Evolutionary conservation across 2,888 invertebrate genomes (phyloP), one percentile per base, ranked within the genome.

Genomic region (Drosophila kuntzei): DNA sequence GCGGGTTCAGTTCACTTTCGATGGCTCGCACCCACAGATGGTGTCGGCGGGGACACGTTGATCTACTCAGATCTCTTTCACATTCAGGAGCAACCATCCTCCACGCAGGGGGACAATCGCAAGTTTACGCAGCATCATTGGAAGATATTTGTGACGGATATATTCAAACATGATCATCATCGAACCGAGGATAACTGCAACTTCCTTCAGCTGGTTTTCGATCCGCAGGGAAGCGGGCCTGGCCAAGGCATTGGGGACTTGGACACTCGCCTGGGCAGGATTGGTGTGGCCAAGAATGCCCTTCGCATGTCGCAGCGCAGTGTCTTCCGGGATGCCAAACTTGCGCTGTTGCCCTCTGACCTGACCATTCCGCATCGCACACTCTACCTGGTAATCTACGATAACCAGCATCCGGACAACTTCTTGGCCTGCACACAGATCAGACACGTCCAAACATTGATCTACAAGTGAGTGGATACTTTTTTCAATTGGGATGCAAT

Each of bases 71-170:
- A 97, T 92, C 93, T 98, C 47, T 96, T 96, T 87, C 95, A 96
- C 80, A 94, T 95, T 0, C 94, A 94, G 70, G 92, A 93, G 8
- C 88, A 90, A 54, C 79, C 89, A 1, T 1, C 51, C 2, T 4
- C 18, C 2, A 47, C 20, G 5, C 22, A 62, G 0, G 46, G 69
- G 92, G 66, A 66, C n/a, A 51, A 50, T 2, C 70, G 93, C 93
- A 49, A 79, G 0, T 81, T 85, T 57, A 96, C 97, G 0, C 94
- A 95, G 88, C 97, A 98, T 90, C 94, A 94, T 59, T 98, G 98
- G 98, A 97, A 97, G 89, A 94, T 98, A 57, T 97, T 95, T 89
- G 96, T 96, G 18, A 98, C 98, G 0, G 98, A 98, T 89, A 96
- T 97, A 72, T 95, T 97, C 44, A 96, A 97, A 86, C 94, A 95